Evolutionary conservation across 2,888 invertebrate genomes (phyloP).

Genomic region (Limulus polyphemus): DNA sequence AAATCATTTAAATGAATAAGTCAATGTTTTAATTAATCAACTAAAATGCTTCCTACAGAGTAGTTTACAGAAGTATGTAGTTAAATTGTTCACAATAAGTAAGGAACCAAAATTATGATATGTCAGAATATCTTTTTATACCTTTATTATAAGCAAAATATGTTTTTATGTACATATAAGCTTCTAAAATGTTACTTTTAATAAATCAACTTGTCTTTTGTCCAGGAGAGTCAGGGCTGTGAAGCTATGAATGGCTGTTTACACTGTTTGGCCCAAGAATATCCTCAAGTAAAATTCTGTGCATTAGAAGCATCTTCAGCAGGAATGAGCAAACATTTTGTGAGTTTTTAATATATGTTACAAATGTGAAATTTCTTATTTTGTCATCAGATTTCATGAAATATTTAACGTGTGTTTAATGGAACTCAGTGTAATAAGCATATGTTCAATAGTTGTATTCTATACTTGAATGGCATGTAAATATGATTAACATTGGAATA

Average conservation of each 20-base stretch:
- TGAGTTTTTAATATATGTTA: conserved; percentile 29
- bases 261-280: conserved; percentile 57
- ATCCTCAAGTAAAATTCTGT: conserved; percentile 78
- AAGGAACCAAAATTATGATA: too few relatives aligned
- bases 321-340: conserved; percentile 71
- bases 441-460: neutral
- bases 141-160: too few relatives aligned
- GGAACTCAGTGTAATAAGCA: too few relatives aligned
- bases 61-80: too few relatives aligned
- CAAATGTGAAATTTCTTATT: neutral
- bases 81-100: too few relatives aligned
- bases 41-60: too few relatives aligned
- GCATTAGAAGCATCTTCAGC: conserved; percentile 65
- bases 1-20: too few relatives aligned
- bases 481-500: too few relatives aligned
- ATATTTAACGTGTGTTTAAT: neutral
- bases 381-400: neutral
- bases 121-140: too few relatives aligned
- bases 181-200: too few relatives aligned
- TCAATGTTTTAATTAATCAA: too few relatives aligned
- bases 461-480: conserved; percentile 2
- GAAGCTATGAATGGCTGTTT: conserved; percentile 68
- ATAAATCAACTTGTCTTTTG: neutral
- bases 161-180: too few relatives aligned
- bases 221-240: conserved; percentile 36